Evolutionary conservation across 2,888 invertebrate species (phyloP).

Genomic region (Metopia argyrocephala): DNA sequence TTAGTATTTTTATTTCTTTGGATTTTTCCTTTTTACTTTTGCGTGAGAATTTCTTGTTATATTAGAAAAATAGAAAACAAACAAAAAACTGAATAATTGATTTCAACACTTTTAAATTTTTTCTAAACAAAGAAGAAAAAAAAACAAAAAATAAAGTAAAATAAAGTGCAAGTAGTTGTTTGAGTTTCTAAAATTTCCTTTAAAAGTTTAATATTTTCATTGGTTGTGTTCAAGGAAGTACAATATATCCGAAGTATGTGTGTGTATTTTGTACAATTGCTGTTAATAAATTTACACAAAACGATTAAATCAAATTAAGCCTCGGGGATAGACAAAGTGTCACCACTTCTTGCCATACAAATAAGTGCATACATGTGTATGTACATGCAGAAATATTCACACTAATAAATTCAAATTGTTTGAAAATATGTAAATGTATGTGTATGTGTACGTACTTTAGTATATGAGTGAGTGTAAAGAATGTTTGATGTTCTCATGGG

Average conservation of each 20-base stretch:
- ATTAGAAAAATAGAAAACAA: too few species aligned
- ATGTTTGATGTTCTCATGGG: constrained; percentile 24
- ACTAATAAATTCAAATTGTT: not conserved
- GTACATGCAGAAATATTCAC: too few species aligned
- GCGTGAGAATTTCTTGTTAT: not conserved
- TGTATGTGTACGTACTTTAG: too few species aligned
- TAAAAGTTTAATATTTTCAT: not conserved
- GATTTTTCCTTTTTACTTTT: not conserved
- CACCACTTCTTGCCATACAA: constrained; percentile 5
- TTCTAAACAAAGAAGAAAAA: not conserved
- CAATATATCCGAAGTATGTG: not conserved
- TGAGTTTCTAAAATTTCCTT: not conserved
- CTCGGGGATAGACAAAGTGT: constrained; percentile 30
- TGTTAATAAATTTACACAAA: constrained; percentile 36
- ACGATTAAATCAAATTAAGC: constrained; percentile 53
- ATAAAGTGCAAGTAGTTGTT: too few species aligned
- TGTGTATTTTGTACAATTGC: constrained; percentile 1
- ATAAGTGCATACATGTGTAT: not conserved
- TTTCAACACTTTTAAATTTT: constrained; percentile 31
- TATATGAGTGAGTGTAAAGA: constrained; percentile 11
- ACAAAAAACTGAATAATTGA: constrained; percentile 34
- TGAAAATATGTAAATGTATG: not conserved
- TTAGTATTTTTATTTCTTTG: not conserved
- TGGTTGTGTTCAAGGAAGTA: not conserved
- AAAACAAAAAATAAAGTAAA: constrained; percentile 33